phyloP scores from a whole-genome alignment of 1,140 invertebrate species.

The Orius laevigatus region DNA sequence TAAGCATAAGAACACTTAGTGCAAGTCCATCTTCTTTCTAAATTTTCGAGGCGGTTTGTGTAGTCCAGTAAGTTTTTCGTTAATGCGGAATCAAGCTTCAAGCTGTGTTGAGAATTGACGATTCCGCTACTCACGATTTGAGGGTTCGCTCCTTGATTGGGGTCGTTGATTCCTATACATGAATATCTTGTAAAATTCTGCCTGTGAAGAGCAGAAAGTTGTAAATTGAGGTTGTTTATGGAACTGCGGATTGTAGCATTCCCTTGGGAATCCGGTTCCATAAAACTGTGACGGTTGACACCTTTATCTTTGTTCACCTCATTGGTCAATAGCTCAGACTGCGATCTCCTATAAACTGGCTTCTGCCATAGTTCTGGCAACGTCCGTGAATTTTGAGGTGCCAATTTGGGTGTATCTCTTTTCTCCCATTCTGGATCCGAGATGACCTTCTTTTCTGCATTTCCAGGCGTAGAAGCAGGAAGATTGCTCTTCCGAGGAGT shows the following conservation, averaged over 20 bases:
- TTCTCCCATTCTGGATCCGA: slow-evolving; percentile 32
- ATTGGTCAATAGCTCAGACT: slow-evolving; percentile 31
- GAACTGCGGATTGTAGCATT: slow-evolving; percentile 15
- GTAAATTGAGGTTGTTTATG: slow-evolving; percentile 22
- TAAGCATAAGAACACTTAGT: slow-evolving; percentile 73
- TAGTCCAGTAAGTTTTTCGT: too few species aligned
- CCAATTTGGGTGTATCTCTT: slow-evolving; percentile 21
- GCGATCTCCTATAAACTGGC: slow-evolving; percentile 30
- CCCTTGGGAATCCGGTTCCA: slow-evolving; percentile 36
- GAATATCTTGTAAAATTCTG: slow-evolving; percentile 30
- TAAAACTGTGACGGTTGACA: slow-evolving; percentile 35
- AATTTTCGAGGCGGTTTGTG: slow-evolving; percentile 16
- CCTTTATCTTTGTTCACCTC: slow-evolving; percentile 27
- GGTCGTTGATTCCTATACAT: slow-evolving; percentile 40
- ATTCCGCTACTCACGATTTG: slow-evolving; percentile 6
- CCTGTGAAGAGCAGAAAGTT: slow-evolving; percentile 15
- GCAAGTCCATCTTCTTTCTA: slow-evolving; percentile 69
- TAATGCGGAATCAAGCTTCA: not conserved
- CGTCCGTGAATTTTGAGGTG: slow-evolving; percentile 32
- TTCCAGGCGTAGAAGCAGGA: slow-evolving; percentile 29
- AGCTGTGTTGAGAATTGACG: not conserved
- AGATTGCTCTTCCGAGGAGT: slow-evolving; percentile 33
- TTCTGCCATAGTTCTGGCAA: slow-evolving; percentile 29
- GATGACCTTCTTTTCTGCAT: slow-evolving; percentile 25
- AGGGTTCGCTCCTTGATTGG: slow-evolving; percentile 22